These are phyloP conservation scores for Tupiocoris notatus DNA, from an alignment of 2,888 invertebrate genomes.

Conservation along the genomic window DNA sequence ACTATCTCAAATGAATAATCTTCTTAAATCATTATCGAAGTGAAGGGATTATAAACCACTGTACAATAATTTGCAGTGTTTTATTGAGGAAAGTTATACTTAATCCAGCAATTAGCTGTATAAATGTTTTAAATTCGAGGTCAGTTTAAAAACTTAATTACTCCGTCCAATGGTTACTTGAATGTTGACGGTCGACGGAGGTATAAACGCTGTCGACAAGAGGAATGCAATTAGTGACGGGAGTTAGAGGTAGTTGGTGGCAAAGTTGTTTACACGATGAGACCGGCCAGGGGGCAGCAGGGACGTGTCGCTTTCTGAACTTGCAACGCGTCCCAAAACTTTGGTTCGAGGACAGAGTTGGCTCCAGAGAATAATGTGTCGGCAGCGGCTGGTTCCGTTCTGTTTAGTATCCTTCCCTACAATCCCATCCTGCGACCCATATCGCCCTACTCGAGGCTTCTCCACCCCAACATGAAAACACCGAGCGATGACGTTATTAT, in stretches of 20 bases:
- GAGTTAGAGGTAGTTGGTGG: conserved; percentile 14
- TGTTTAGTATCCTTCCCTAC: neutral
- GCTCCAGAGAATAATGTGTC: neutral
- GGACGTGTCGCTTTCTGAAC: neutral
- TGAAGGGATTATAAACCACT: no score
- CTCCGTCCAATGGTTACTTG: no score
- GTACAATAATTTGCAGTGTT: no score
- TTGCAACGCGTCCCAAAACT: no score
- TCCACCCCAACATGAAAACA: neutral
- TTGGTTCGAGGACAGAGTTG: neutral
- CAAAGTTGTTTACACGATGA: conserved; percentile 22
- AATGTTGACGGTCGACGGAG: neutral
- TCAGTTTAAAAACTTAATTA: no score
- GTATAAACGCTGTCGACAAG: neutral
- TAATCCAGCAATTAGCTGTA: no score
- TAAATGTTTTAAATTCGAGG: no score
- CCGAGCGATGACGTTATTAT: neutral
- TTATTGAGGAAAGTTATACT: no score
- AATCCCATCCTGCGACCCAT: no score
- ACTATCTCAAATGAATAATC: no score
- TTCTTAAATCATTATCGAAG: no score
- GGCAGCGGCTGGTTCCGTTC: neutral
- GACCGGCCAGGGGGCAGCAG: neutral
- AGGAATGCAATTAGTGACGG: conserved; percentile 23
- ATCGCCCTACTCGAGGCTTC: neutral